Conservation (phyloP, 2,888 invertebrate species). For the Julus scanicus region DNA sequence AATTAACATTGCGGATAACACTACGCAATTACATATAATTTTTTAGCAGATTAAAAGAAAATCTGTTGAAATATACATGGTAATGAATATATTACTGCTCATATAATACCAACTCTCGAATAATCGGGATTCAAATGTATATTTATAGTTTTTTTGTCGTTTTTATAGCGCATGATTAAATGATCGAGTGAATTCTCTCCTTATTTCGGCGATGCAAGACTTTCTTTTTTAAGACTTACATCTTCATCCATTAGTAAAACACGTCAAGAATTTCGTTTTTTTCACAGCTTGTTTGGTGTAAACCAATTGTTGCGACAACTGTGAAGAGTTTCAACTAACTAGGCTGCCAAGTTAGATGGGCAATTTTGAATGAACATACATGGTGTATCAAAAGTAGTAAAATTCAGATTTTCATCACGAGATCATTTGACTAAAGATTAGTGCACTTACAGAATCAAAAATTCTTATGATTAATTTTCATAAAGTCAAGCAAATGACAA, state of each 20-base stretch:
- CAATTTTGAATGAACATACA: not conserved
- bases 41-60: too few species aligned
- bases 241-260: conserved; percentile 7
- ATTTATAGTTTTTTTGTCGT: too few species aligned
- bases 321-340: not conserved
- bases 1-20: too few species aligned
- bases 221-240: not conserved
- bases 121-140: too few species aligned
- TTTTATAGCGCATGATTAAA: too few species aligned
- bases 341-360: not conserved
- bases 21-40: too few species aligned
- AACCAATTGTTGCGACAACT: conserved; percentile 32
- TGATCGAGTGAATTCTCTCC: not conserved
- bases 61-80: too few species aligned
- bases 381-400: not conserved
- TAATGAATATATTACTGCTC: too few species aligned
- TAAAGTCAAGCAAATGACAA: not conserved
- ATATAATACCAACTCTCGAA: too few species aligned
- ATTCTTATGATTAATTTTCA: too few species aligned
- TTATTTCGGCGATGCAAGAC: not conserved
- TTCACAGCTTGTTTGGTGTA: not conserved
- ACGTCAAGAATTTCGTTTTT: not conserved
- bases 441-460: too few species aligned
- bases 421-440: too few species aligned
- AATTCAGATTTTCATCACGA: not conserved